Base-by-base conservation (phyloP, 2,888 invertebrate genomes). In the Leistus spinibarbis region DNA sequence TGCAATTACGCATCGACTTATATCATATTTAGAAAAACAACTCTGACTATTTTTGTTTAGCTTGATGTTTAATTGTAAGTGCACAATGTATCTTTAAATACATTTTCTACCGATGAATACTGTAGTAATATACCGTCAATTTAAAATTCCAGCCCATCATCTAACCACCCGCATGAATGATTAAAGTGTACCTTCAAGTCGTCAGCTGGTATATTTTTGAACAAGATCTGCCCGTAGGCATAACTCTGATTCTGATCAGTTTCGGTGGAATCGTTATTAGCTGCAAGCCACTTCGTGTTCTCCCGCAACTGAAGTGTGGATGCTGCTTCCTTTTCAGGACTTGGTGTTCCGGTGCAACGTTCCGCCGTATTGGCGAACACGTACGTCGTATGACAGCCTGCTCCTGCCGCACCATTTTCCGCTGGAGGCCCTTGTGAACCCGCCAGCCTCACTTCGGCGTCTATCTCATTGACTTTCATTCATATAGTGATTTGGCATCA, bases 301-400 rank as follows among this genome's bases (percentile, higher is more conserved):
- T 74, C 79, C 77, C 60, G 76, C 74, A 79, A 78, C 60, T 77
- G 80, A 67, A 78, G 72, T 7, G 40, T 40, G 2, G 40, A 40
- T 7, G 40, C 40, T 10, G 84, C 84, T 77, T 85, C 86, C 57
- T 88, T 85, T 79, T 89, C 89, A 17, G 89, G 85, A 1, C 88
- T 86, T 64, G 89, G 89, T 0, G 89, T 82, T 78, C 89, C 89
- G 0, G 89, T 90, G 83, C 90, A 90, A 82, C 88, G 87, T 80
- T 88, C 88, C 0, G 88, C 87, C 76, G 90, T 89, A 77, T 90
- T 89, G 80, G 90, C 89, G 78, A 90, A 89, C 13, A 88, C 89
- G 82, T 90, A 89, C 64, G 86, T 87, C 79, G 86, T 85, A 56
- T 86, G 81, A 73, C 86, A 86, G 78, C 82, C 82, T 77, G 60